Conservation (phyloP, 2,888 invertebrate species). For the Brachylomia viminalis region DNA sequence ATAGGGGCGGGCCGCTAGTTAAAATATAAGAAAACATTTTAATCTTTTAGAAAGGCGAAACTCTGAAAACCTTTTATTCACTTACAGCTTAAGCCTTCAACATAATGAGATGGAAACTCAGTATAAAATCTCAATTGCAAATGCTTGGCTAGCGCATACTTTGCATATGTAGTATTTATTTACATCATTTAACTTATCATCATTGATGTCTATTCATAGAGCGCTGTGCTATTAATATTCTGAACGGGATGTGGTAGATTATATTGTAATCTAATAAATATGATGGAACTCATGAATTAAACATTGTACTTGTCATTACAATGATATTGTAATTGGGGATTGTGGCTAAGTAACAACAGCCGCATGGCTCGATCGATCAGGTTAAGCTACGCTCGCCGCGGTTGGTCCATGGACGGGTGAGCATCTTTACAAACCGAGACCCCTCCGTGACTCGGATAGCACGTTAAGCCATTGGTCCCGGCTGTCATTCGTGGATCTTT, state of each 20-base stretch:
- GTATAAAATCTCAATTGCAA: conserved; percentile 67
- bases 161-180: conserved; percentile 61
- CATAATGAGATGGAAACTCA: conserved; percentile 38
- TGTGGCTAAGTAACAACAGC: no score
- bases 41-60: neutral
- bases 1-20: neutral
- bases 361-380: no score
- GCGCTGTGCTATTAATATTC: conserved; percentile 47
- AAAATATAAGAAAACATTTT: neutral
- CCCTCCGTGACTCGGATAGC: no score
- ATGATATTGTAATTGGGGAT: conserved; percentile 2
- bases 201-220: conserved; percentile 55
- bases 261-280: conserved; percentile 47
- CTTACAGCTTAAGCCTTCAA: conserved; percentile 10
- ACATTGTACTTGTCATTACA: neutral
- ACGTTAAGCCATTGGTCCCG: no score
- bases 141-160: conserved; percentile 49
- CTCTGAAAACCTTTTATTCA: neutral
- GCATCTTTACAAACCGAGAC: no score
- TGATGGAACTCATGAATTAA: conserved; percentile 43
- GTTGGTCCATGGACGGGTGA: no score
- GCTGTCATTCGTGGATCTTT: no score
- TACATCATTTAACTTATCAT: conserved; percentile 56
- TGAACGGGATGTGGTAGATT: conserved; percentile 24
- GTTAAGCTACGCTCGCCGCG: no score